Conservation (phyloP, 2,888 invertebrate species). For the Phasia obesa region DNA sequence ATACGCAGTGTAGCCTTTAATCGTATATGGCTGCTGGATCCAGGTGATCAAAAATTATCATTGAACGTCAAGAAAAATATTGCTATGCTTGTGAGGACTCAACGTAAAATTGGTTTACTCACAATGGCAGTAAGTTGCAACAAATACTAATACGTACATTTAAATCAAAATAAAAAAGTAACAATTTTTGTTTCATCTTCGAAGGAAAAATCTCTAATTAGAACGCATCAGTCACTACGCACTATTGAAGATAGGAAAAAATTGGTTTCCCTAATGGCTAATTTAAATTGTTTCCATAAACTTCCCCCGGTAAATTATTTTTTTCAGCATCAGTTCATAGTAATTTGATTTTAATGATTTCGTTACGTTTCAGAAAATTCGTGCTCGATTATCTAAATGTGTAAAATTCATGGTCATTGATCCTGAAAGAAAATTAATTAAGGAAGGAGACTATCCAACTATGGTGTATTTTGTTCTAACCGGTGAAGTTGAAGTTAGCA, state of each 20-base stretch:
- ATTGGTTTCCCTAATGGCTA: slow-evolving; percentile 84
- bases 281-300: slow-evolving; percentile 85
- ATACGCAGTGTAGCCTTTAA: slow-evolving; percentile 85
- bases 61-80: slow-evolving; percentile 83
- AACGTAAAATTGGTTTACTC: slow-evolving; percentile 83
- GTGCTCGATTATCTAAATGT: slow-evolving; percentile 85
- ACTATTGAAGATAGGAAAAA: slow-evolving; percentile 85
- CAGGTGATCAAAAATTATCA: slow-evolving; percentile 72
- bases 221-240: slow-evolving; percentile 84
- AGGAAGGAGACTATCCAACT: slow-evolving; percentile 85
- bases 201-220: slow-evolving; percentile 86
- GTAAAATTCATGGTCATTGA: slow-evolving; percentile 86
- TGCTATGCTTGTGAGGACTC: slow-evolving; percentile 83
- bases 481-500: slow-evolving; percentile 83
- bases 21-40: slow-evolving; percentile 74
- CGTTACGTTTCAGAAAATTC: slow-evolving; percentile 83
- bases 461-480: slow-evolving; percentile 86
- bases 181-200: slow-evolving; percentile 42
- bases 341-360: neutral
- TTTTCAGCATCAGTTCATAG: too few species aligned
- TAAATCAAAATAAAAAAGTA: neutral
- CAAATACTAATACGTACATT: slow-evolving; percentile 23
- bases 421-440: slow-evolving; percentile 85
- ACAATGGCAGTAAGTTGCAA: slow-evolving; percentile 81
- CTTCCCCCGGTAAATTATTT: slow-evolving; percentile 83